Evolutionary conservation across 2,888 invertebrate species (phyloP).

Genomic region (Falcaria lacertinaria): DNA sequence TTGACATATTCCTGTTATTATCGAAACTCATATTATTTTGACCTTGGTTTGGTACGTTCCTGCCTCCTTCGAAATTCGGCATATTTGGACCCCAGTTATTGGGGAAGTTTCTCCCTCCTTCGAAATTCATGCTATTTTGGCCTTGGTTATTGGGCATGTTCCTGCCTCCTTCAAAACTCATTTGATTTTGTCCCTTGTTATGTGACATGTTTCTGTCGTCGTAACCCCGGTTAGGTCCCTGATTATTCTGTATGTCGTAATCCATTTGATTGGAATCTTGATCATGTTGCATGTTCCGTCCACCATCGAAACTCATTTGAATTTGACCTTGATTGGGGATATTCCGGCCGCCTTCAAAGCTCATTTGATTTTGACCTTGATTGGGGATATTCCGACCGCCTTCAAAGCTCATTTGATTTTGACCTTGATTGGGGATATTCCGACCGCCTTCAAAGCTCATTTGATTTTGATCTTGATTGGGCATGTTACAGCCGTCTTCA

Average conservation of each 20-base stretch:
- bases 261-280: background rate
- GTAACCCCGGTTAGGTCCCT: background rate
- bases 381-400: too few relatives aligned
- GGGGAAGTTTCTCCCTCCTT: background rate
- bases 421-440: too few relatives aligned
- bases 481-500: too few relatives aligned
- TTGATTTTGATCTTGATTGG: too few relatives aligned
- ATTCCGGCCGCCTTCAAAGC: background rate
- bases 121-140: background rate
- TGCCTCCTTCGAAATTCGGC: background rate
- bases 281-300: background rate
- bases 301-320: background rate
- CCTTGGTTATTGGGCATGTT: constrained; percentile 1
- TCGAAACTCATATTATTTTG: background rate
- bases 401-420: background rate
- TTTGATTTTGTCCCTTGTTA: constrained; percentile 8
- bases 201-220: constrained; percentile 5
- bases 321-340: background rate
- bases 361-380: background rate
- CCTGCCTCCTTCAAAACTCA: constrained; percentile 11
- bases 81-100: background rate
- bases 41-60: background rate
- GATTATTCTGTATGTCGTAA: background rate
- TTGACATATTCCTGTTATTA: background rate
- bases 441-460: too few relatives aligned